Evolutionary conservation across 2,113 vertebrate species (phyloP).

Genomic region (Lagopus leucura): DNA sequence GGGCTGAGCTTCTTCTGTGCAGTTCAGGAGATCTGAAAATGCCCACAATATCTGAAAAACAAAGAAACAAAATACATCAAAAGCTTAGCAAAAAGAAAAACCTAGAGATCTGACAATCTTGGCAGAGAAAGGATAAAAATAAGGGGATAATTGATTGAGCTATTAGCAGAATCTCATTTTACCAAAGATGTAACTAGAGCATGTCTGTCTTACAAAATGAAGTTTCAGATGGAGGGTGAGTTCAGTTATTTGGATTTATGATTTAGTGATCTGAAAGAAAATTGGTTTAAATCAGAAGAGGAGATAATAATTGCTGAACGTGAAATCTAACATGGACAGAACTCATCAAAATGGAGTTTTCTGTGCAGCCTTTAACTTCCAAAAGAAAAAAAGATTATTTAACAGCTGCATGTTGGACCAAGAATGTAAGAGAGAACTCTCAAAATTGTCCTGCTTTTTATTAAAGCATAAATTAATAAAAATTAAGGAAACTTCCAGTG

Average conservation of each 20-base stretch:
- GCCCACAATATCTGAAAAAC: neutral
- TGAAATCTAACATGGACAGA: constrained; percentile 4
- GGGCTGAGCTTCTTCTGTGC: neutral
- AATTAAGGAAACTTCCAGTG: neutral
- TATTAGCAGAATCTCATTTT: constrained; percentile 57
- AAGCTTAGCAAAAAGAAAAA: constrained; percentile 5
- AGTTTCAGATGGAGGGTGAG: constrained; percentile 1
- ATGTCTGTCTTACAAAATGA: constrained; percentile 1
- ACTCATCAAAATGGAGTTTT: neutral
- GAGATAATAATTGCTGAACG: constrained; percentile 23
- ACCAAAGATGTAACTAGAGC: neutral
- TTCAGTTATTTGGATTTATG: constrained; percentile 45
- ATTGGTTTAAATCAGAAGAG: neutral
- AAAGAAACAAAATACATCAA: neutral
- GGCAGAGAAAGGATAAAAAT: neutral
- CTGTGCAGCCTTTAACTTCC: neutral
- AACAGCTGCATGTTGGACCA: neutral
- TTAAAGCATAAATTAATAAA: neutral
- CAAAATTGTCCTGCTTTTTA: neutral
- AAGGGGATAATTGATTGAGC: constrained; percentile 19
- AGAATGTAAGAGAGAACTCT: neutral
- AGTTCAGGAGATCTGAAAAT: neutral
- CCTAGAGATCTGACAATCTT: neutral
- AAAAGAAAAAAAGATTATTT: neutral
- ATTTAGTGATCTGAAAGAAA: neutral